Evolutionary conservation across 2,888 invertebrate genomes (phyloP).

Genomic region (Drosophila merina): DNA sequence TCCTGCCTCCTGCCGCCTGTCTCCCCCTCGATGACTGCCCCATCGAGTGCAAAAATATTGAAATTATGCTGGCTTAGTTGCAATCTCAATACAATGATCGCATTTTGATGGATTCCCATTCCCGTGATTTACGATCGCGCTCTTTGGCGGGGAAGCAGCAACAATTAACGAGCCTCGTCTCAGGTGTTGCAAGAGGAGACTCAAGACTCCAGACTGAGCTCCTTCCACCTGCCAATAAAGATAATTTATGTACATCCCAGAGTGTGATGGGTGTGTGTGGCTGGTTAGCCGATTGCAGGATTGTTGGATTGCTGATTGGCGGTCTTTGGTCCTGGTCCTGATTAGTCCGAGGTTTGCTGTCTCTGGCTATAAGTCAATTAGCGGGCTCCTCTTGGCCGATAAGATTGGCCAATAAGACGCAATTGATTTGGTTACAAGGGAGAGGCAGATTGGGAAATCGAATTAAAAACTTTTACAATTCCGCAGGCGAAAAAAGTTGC

Average conservation of each 20-base stretch:
- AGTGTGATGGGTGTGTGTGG: slow-evolving; percentile 38
- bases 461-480: slow-evolving; percentile 3
- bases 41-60: slow-evolving; percentile 66
- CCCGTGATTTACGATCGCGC: slow-evolving; percentile 72
- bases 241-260: slow-evolving; percentile 71
- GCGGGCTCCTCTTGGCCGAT: slow-evolving; percentile 49
- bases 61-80: slow-evolving; percentile 73
- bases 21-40: not conserved
- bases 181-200: slow-evolving; percentile 45
- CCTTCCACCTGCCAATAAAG: slow-evolving; percentile 64
- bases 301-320: slow-evolving; percentile 13
- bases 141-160: slow-evolving; percentile 22
- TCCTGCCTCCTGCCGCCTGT: slow-evolving; percentile 8
- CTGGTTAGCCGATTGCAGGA: slow-evolving; percentile 7
- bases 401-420: slow-evolving; percentile 60
- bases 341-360: slow-evolving; percentile 42
- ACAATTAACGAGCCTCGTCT: slow-evolving; percentile 70
- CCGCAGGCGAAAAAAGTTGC: slow-evolving; percentile 9
- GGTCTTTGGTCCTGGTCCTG: slow-evolving; percentile 39
- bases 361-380: slow-evolving; percentile 69
- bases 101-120: slow-evolving; percentile 74
- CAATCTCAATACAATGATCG: slow-evolving; percentile 73
- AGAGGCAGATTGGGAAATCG: not conserved
- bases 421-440: slow-evolving; percentile 53
- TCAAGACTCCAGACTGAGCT: slow-evolving; percentile 14